Percentiles rank a stretch among this genome's conserved stretches.
Evolutionary conservation across 1,140 invertebrate species (phyloP).

Genomic region (Drosophila leontia): DNA sequence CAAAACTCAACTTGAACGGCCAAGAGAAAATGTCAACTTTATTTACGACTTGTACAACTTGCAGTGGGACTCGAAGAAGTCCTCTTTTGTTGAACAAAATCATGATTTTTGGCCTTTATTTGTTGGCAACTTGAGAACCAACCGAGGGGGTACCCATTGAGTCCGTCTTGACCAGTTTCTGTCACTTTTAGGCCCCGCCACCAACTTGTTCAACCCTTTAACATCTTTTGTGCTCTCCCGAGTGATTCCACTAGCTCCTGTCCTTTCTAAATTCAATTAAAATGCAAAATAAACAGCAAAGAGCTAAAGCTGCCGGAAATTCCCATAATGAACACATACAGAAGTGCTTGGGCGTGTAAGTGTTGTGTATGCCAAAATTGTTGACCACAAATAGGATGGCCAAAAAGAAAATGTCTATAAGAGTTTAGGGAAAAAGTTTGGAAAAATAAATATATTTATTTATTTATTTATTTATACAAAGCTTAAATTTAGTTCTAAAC

Average conservation of each 20-base stretch:
- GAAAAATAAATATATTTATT: background rate
- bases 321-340: constrained; percentile 37
- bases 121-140: constrained; percentile 27
- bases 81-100: constrained; percentile 5
- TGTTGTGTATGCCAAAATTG: constrained; percentile 29
- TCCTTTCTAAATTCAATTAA: constrained; percentile 75
- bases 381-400: constrained; percentile 52
- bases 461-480: too few relatives aligned
- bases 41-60: constrained; percentile 10
- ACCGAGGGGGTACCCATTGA: background rate
- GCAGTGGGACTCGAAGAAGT: constrained; percentile 2
- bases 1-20: background rate
- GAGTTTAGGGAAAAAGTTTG: constrained; percentile 57
- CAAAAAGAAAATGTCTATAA: constrained; percentile 27
- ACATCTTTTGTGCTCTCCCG: constrained; percentile 13
- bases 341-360: background rate
- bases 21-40: constrained; percentile 15
- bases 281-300: constrained; percentile 74
- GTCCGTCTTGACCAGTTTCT: constrained; percentile 11
- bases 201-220: constrained; percentile 4
- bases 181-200: background rate
- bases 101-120: constrained; percentile 26
- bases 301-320: constrained; percentile 49
- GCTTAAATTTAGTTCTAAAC: too few relatives aligned
- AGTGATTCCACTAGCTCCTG: constrained; percentile 30